Percentiles rank a stretch among this genome's conserved stretches.
These are phyloP conservation scores for Micropterix aruncella DNA, from an alignment of 2,888 invertebrate species.

Conservation along the genomic window DNA sequence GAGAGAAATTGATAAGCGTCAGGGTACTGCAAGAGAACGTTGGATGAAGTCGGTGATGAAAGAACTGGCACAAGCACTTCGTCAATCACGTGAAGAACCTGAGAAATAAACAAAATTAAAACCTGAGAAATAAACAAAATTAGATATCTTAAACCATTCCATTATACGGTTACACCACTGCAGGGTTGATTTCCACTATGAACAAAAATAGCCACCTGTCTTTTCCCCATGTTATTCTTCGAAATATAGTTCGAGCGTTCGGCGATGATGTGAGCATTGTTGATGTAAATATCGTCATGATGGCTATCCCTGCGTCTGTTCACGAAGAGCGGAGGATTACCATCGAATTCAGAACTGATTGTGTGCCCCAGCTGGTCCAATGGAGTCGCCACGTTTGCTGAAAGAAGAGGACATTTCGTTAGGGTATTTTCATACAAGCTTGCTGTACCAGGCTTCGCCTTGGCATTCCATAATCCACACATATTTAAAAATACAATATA, in stretches of 20 bases:
- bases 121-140: too few species aligned
- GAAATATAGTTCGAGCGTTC: constrained; percentile 52
- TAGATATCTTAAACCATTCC: too few species aligned
- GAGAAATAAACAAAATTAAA: too few species aligned
- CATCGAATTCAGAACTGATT: constrained; percentile 66
- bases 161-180: too few species aligned
- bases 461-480: too few species aligned
- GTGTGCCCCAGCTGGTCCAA: constrained; percentile 52
- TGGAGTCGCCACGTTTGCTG: constrained; percentile 65
- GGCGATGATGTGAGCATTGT: constrained; percentile 68
- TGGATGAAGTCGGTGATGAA: constrained; percentile 41
- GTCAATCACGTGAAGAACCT: constrained; percentile 81
- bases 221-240: constrained; percentile 30
- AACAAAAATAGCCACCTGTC: too few species aligned
- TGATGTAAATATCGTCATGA: constrained; percentile 68
- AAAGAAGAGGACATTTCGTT: too few species aligned
- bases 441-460: too few species aligned
- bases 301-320: constrained; percentile 46
- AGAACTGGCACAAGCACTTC: constrained; percentile 71
- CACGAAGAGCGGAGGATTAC: constrained; percentile 77
- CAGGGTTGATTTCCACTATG: too few species aligned
- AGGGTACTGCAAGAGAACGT: constrained; percentile 56
- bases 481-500: too few species aligned
- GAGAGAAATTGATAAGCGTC: constrained; percentile 69
- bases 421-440: too few species aligned